Conservation (phyloP, 2,113 vertebrate species). For the Daphoenositta chrysoptera region DNA sequence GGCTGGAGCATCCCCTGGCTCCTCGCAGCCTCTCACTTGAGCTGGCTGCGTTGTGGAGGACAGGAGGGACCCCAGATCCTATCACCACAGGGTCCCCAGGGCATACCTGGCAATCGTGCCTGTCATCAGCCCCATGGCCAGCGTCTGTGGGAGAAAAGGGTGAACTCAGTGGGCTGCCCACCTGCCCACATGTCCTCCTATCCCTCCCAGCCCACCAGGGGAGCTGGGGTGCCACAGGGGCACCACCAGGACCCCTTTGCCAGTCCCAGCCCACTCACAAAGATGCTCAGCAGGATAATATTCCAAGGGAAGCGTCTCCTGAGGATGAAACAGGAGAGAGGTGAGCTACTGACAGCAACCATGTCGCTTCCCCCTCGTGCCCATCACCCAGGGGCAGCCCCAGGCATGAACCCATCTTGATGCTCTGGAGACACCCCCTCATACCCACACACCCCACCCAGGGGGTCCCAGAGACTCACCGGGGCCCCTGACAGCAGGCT, state of each 20-base stretch:
- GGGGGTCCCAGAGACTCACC: slow-evolving; percentile 73
- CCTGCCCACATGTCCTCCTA: not conserved
- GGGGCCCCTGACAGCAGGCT: slow-evolving; percentile 86
- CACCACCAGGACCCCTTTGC: not conserved
- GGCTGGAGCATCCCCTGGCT: not conserved
- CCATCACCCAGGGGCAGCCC: not conserved
- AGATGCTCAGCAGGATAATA: slow-evolving; percentile 84
- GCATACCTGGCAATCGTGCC: slow-evolving; percentile 87
- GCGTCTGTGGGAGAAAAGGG: slow-evolving; percentile 74
- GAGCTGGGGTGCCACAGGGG: not conserved
- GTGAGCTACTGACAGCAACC: not conserved
- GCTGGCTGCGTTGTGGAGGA: rapidly evolving
- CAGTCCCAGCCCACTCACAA: slow-evolving; percentile 78
- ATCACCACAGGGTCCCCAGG: rapidly evolving
- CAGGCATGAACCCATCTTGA: not conserved
- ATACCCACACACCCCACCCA: not conserved
- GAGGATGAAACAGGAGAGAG: rapidly evolving
- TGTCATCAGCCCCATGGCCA: slow-evolving; percentile 89
- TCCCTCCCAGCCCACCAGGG: not conserved
- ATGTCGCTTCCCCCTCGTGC: rapidly evolving
- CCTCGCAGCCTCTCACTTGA: not conserved
- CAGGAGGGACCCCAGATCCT: not conserved
- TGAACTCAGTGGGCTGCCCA: not conserved
- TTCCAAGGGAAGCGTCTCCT: slow-evolving; percentile 96
- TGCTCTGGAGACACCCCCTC: not conserved